Percentiles rank a stretch among this genome's conserved stretches.
phyloP scores from a whole-genome alignment of 2,888 invertebrate species.

The Hypercompe scribonia region DNA sequence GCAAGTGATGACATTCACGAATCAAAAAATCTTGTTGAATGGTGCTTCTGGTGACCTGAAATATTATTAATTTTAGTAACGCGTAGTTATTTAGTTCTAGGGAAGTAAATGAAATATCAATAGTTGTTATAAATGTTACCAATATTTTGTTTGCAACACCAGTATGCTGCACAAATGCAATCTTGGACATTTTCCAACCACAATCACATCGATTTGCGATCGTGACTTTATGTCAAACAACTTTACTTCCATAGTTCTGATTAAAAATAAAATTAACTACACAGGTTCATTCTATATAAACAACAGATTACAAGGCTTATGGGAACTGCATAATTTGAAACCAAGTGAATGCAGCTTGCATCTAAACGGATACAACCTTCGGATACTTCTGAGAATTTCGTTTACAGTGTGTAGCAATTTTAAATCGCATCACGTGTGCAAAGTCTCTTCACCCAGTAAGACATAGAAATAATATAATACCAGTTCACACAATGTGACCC shows the following conservation, averaged over 20 bases:
- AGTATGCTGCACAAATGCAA: not conserved
- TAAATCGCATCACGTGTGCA: slow-evolving; percentile 1
- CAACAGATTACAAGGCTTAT: slow-evolving; percentile 1
- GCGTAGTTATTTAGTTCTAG: not conserved
- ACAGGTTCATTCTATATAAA: slow-evolving; percentile 2
- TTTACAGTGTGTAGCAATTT: slow-evolving; percentile 14
- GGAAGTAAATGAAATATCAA: too few relatives aligned
- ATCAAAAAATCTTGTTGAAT: not conserved
- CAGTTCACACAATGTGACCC: slow-evolving; percentile 38
- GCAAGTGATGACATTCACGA: not conserved
- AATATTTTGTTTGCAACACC: not conserved
- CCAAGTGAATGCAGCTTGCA: not conserved
- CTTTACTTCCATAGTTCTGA: not conserved
- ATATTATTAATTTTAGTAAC: not conserved
- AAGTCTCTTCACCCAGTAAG: slow-evolving; percentile 25
- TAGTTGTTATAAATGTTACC: not conserved
- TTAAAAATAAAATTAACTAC: not conserved
- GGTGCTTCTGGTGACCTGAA: not conserved
- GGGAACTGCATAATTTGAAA: not conserved
- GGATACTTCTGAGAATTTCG: not conserved
- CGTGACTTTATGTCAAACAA: not conserved
- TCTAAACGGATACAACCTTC: slow-evolving; percentile 9
- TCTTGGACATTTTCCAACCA: not conserved
- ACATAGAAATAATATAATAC: slow-evolving; percentile 35
- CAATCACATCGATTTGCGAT: not conserved